A percentile compares a stretch with the other conserved stretches of the same genome.
These are phyloP conservation scores for Hymenopus coronatus DNA, from an alignment of 2,888 invertebrate genomes.

Conservation along the genomic window DNA sequence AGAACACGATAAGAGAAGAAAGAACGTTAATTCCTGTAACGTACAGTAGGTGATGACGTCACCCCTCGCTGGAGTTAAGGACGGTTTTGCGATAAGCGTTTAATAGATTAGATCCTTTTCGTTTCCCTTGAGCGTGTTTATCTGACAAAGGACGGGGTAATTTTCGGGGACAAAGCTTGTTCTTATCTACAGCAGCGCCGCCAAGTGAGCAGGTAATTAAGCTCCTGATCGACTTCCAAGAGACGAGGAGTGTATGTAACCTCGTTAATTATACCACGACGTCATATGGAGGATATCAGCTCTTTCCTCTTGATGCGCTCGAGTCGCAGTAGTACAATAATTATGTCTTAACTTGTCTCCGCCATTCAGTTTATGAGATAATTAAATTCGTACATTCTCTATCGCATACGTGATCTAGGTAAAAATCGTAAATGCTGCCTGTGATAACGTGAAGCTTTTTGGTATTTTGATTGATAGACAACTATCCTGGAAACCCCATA, in stretches of 20 bases:
- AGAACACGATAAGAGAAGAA: not conserved
- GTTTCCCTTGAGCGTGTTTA: not conserved
- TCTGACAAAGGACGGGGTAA: not conserved
- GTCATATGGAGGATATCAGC: not conserved
- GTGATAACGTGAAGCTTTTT: too few species aligned
- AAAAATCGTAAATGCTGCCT: too few species aligned
- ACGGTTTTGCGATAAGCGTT: not conserved
- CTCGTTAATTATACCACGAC: not conserved
- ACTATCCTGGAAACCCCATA: too few species aligned
- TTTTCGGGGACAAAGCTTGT: not conserved
- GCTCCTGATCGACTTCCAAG: not conserved
- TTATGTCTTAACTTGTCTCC: too few species aligned
- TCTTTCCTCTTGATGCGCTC: not conserved
- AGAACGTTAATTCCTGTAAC: not conserved
- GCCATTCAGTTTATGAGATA: too few species aligned
- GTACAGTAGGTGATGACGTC: not conserved
- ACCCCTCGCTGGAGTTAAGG: not conserved
- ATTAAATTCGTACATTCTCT: too few species aligned
- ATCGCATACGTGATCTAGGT: too few species aligned
- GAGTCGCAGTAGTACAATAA: too few species aligned
- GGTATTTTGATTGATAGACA: too few species aligned
- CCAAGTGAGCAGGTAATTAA: not conserved
- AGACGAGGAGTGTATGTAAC: not conserved
- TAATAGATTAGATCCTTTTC: not conserved
- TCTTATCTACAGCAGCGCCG: not conserved